Evolutionary conservation across 2,888 invertebrate species (phyloP), one percentile per base, ranked within the genome.

Genomic region (Pinctada fucata): DNA sequence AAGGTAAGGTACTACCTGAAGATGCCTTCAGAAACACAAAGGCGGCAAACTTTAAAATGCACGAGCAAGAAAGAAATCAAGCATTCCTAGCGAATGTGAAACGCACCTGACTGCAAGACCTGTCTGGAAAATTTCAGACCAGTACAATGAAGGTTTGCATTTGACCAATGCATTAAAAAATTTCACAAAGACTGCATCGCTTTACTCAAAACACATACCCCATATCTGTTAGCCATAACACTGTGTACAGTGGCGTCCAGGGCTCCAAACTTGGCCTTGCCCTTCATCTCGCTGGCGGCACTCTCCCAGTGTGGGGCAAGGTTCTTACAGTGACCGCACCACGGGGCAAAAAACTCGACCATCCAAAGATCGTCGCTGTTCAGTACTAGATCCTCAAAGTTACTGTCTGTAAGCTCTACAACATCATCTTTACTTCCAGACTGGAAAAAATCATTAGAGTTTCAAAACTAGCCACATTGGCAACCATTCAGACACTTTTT

Each of bases 331-430:
- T 93, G 92, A 2, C 92, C 92, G 96, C 98, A 98, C 94, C 94
- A 94, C 3, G 94, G 94, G 4, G 99, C 99, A 93, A 95, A 99
- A 94, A 99, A 99, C 93, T 99, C 99, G 2, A 99, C 97, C 86
- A 99, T 93, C 98, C 99, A 99, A 93, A 98, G 94, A 90, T 99
- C 99, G 16, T 99, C 97, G 71, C 97, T 97, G 87, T 97, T 94
- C 86, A 99, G 92, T 16, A 99, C 99, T 76, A 96, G 93, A 92
- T 96, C 95, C 84, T 98, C 96, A 93, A 99, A 99, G 94, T 99
- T 99, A 83, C 95, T 95, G 92, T 99, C 99, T 0, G 99, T 99
- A 82, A 99, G 93, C 90, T 97, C 97, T 85, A 99, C 93, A 31
- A 99, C 99, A 72, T 85, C 89, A 63, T 93, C 82, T 91, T 64